These are phyloP conservation scores for Platanista minor DNA, from an alignment of 2,113 vertebrate species.

Conservation along the genomic window DNA sequence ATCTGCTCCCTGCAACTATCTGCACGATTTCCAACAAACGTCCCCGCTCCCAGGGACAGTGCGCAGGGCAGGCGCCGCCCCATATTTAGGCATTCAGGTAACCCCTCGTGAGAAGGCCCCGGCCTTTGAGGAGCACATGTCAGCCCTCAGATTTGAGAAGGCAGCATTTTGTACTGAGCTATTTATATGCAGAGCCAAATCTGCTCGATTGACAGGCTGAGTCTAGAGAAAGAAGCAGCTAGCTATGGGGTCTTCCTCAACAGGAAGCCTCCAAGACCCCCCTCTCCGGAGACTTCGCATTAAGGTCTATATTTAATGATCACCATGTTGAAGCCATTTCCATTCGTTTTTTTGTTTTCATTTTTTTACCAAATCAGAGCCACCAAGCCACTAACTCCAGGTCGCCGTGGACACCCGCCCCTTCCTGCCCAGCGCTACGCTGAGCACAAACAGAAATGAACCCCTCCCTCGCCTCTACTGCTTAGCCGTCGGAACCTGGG, in stretches of 20 bases:
- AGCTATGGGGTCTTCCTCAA: not conserved
- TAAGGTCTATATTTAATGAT: not conserved
- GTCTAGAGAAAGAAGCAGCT: not conserved
- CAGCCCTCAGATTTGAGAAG: not conserved
- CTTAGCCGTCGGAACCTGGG: not conserved
- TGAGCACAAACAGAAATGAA: not conserved
- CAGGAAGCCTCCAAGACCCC: not conserved
- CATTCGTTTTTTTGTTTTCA: not conserved
- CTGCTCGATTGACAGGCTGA: not conserved
- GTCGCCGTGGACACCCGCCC: not conserved
- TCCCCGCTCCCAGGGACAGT: not conserved
- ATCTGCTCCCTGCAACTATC: not conserved
- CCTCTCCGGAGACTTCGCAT: not conserved
- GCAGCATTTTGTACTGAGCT: too few relatives aligned
- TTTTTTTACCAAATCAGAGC: not conserved
- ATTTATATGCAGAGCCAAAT: not conserved
- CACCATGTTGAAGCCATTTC: not conserved
- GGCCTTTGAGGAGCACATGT: not conserved
- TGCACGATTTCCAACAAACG: not conserved
- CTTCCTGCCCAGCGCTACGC: not conserved
- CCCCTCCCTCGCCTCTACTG: slow-evolving; percentile 37
- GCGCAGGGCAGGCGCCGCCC: not conserved
- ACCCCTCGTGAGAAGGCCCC: too few relatives aligned
- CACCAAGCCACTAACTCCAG: not conserved
- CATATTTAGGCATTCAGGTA: fast-evolving